Base-by-base conservation (phyloP, 2,888 invertebrate species). In the Cerastoderma edule region DNA sequence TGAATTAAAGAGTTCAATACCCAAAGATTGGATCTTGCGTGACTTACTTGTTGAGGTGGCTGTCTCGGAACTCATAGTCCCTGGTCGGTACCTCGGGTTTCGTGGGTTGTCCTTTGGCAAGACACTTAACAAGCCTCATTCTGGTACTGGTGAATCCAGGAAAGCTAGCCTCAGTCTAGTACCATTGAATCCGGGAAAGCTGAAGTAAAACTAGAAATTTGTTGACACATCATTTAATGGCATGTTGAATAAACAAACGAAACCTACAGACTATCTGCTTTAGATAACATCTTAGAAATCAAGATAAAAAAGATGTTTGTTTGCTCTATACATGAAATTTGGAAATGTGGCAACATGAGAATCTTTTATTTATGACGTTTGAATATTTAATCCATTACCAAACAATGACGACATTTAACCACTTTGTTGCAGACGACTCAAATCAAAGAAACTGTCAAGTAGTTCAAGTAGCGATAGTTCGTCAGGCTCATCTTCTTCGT, bases 401-500 rank as follows among this genome's bases (percentile, higher is more conserved):
- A 8, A 39, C 8, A 39, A 13, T n/a, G n/a, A n/a, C n/a, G n/a
- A n/a, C n/a, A n/a, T n/a, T n/a, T n/a, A n/a, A n/a, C n/a, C n/a
- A n/a, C n/a, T n/a, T n/a, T n/a, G n/a, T n/a, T n/a, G n/a, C 39
- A 39, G 8, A 13, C 8, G 8, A 16, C 39, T 39, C 16, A 67
- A 64, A 35, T 56, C 57, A 32, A 76, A 70, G 56, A 35, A 67
- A 54, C 27, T 69, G 35, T 39, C 75, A 22, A 85, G 84, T 75
- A 76, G 80, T 30, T 82, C 85, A 6, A 80, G 78, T 32, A 83
- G 84, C 72, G 76, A 74, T 68, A 84, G 85, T 44, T 80, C 80
- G 53, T 82, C 83, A 39, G 77, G 78, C 0, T 84, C 85, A 39
- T 80, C 80, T 39, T 81, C 83, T 32, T 79, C 80, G 0, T 73